A percentile compares a stretch with the other conserved stretches of the same genome.
phyloP scores from a whole-genome alignment of 2,888 invertebrate genomes.

The Chymomyza fuscimana region DNA sequence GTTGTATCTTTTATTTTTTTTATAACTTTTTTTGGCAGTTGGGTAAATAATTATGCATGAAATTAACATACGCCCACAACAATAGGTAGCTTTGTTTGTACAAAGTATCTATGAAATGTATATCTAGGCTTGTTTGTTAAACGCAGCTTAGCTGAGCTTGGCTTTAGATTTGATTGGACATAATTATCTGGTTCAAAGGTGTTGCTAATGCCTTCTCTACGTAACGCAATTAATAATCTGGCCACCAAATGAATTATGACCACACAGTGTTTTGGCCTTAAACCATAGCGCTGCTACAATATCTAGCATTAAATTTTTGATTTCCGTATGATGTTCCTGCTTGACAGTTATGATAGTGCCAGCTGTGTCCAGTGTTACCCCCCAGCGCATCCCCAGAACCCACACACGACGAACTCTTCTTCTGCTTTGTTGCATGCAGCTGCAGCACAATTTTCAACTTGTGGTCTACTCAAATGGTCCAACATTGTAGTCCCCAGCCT shows the following conservation, averaged over 20 bases:
- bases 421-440: constrained; percentile 41
- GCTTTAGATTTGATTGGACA: neutral
- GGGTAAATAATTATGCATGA: constrained; percentile 32
- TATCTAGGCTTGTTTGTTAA: constrained; percentile 10
- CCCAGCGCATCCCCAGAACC: constrained; percentile 13
- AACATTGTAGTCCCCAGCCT: neutral
- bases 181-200: constrained; percentile 40
- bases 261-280: neutral
- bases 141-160: constrained; percentile 6
- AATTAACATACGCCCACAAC: constrained; percentile 59
- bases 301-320: neutral
- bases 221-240: neutral
- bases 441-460: neutral
- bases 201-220: constrained; percentile 47
- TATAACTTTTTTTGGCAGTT: constrained; percentile 6
- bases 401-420: constrained; percentile 42
- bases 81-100: constrained; percentile 4
- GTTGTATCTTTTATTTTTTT: constrained; percentile 18
- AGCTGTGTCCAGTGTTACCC: constrained; percentile 41
- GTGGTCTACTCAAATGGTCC: neutral
- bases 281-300: neutral
- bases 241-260: neutral
- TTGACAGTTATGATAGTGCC: constrained; percentile 15
- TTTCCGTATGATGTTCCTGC: constrained; percentile 12
- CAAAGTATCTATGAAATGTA: constrained; percentile 14